Conservation (phyloP, 2,888 invertebrate species). For the Drosophila cognata region DNA sequence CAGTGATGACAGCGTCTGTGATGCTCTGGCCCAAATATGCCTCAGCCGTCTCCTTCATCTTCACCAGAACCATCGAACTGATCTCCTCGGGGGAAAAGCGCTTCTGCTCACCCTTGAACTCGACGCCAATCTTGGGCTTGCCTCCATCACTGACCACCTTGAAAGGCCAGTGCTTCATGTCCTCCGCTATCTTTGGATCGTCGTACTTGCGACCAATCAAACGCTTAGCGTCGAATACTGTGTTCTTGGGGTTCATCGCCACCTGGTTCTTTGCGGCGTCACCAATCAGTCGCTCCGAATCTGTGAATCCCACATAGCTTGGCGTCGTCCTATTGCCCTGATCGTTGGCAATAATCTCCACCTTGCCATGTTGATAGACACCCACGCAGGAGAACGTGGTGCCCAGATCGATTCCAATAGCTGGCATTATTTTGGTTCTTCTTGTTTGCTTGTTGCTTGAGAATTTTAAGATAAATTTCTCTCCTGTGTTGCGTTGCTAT, state of each 20-base stretch:
- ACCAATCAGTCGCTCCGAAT: constrained; percentile 89
- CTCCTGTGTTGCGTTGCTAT: neutral
- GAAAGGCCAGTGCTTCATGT: constrained; percentile 98
- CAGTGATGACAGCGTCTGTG: constrained; percentile 84
- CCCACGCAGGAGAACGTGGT: constrained; percentile 91
- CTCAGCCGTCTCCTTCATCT: constrained; percentile 97
- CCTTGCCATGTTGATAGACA: constrained; percentile 92
- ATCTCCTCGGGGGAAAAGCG: constrained; percentile 95
- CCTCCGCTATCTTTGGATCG: constrained; percentile 94
- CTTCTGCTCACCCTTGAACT: constrained; percentile 95
- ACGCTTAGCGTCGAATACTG: constrained; percentile 97
- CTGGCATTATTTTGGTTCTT: constrained; percentile 84
- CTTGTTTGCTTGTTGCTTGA: neutral
- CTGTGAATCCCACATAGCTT: constrained; percentile 90
- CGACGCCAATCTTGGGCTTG: constrained; percentile 92
- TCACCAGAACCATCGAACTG: constrained; percentile 95
- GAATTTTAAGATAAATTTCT: neutral
- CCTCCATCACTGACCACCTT: constrained; percentile 92
- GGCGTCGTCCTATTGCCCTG: constrained; percentile 87
- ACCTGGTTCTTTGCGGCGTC: constrained; percentile 94
- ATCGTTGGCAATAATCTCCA: constrained; percentile 93
- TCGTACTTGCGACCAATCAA: constrained; percentile 96
- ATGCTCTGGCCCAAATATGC: constrained; percentile 93
- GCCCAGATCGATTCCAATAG: constrained; percentile 86
- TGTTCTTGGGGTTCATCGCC: constrained; percentile 95